Base-by-base conservation (phyloP, 2,888 invertebrate genomes). In the Loripinus fragilis region DNA sequence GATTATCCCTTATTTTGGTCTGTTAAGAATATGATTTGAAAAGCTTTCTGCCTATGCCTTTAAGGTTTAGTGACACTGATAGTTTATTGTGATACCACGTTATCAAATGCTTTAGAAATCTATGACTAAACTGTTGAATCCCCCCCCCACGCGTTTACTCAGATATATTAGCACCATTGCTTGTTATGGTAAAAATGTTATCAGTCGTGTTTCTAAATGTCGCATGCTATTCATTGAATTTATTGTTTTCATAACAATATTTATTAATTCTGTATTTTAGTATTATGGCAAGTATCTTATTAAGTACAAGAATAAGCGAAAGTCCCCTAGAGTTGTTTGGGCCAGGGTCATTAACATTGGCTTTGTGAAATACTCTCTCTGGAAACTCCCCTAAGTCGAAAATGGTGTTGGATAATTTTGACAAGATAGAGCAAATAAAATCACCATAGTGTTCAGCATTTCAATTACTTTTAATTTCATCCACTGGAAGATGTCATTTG, bases 341-440 rank as follows among this genome's bases (percentile, higher is more conserved):
- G n/a, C n/a, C n/a, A n/a, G 71, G 71, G 17, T 10, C 64, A 23
- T 71, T 25, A 5, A 41, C 41, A 42, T 42, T 41, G 15, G 64
- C 71, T 41, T 41, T 71, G 20, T 71, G 33, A 41, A 55, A 60
- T 10, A 48, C 20, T 10, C 64, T 35, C 17, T 42, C 30, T 12
- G 71, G 71, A 41, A 71, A 71, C 25, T 28, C 42, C n/a, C 71
- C 71, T 10, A 30, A 60, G 25, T 71, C 42, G n/a, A 71, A 38
- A 28, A 71, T 71, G 2, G 30, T 50, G 48, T 71, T 48, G 28
- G 33, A 71, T 33, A 28, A 35, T 17, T 23, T 52, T 52, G 55
- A 30, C 12, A n/a, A 35, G 25, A 35, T 33, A 38, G 12, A 60
- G 38, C 23, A 55, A 23, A 25, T 50, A 28, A 38, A 25, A 41